Conservation (phyloP, 1,140 invertebrate species). For the Drosophila kanapiae region DNA sequence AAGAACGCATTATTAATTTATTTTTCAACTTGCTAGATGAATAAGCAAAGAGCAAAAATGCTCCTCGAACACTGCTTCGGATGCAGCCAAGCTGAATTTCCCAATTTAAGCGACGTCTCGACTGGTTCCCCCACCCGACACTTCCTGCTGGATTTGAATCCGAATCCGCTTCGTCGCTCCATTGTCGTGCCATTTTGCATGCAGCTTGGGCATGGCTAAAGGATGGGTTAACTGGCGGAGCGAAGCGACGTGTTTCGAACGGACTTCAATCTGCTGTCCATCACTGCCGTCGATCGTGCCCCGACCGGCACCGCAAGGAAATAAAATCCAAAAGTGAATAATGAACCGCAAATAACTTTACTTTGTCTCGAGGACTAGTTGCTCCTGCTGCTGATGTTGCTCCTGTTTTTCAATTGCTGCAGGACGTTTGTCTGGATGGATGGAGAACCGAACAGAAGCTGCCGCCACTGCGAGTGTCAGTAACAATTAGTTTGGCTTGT, state of each 20-base stretch:
- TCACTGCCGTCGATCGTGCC: constrained; percentile 76
- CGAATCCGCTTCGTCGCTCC: constrained; percentile 13
- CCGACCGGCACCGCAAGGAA: constrained; percentile 57
- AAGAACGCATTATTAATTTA: constrained; percentile 84
- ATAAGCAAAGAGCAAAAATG: constrained; percentile 82
- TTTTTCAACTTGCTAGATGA: constrained; percentile 83
- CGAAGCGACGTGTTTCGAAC: constrained; percentile 62
- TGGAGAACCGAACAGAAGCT: constrained; percentile 10
- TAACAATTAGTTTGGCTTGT: constrained; percentile 79
- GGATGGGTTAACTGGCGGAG: constrained; percentile 29
- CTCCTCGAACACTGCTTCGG: constrained; percentile 42
- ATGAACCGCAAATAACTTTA: constrained; percentile 83
- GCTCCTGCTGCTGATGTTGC: not conserved
- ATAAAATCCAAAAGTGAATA: constrained; percentile 83
- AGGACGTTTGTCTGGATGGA: constrained; percentile 61
- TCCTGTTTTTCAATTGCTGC: constrained; percentile 60
- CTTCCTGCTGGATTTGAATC: constrained; percentile 15
- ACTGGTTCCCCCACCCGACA: not conserved
- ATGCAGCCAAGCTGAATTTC: constrained; percentile 62
- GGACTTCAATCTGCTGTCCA: constrained; percentile 77
- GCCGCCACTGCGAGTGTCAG: constrained; percentile 66
- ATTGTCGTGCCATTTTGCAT: constrained; percentile 78
- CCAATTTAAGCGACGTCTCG: constrained; percentile 70
- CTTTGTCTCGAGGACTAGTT: constrained; percentile 53
- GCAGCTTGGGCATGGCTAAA: constrained; percentile 45